Evolutionary conservation across 2,113 vertebrate genomes (phyloP).

Genomic region (Syngnathus floridae): DNA sequence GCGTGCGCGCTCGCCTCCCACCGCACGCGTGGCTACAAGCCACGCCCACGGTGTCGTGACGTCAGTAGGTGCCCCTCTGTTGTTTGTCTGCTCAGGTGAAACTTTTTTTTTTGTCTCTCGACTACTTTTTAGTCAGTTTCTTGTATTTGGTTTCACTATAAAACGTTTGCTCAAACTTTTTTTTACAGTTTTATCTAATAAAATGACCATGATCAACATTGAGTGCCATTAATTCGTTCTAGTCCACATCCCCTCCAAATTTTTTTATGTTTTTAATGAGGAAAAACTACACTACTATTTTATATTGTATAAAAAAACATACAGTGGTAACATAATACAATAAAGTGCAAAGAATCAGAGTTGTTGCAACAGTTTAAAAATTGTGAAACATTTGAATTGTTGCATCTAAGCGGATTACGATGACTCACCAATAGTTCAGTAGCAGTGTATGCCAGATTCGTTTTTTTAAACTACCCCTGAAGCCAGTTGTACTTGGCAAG

Average conservation of each 20-base stretch:
- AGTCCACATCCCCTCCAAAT: too few relatives aligned
- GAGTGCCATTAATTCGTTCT: background rate
- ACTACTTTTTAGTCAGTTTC: background rate
- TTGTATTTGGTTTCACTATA: background rate
- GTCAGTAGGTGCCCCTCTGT: slow-evolving; percentile 29
- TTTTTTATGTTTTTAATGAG: background rate
- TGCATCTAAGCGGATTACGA: too few relatives aligned
- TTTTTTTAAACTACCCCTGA: background rate
- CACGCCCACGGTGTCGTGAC: slow-evolving; percentile 36
- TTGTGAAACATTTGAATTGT: background rate
- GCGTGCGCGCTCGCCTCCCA: slow-evolving; percentile 18
- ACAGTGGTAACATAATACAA: background rate
- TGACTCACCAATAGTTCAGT: background rate
- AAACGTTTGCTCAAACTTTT: too few relatives aligned
- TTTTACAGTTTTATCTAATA: too few relatives aligned
- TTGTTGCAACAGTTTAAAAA: background rate
- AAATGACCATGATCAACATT: background rate
- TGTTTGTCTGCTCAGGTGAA: slow-evolving; percentile 8
- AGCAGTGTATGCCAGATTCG: background rate
- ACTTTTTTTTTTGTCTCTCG: background rate
- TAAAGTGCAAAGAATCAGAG: background rate
- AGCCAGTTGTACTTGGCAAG: background rate
- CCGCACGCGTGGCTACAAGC: slow-evolving; percentile 23
- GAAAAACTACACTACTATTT: background rate
- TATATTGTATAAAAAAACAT: background rate